Percentiles rank a stretch among this genome's conserved stretches.
Conservation (phyloP, 2,888 invertebrate genomes). For the Ceratothoa steindachneri region DNA sequence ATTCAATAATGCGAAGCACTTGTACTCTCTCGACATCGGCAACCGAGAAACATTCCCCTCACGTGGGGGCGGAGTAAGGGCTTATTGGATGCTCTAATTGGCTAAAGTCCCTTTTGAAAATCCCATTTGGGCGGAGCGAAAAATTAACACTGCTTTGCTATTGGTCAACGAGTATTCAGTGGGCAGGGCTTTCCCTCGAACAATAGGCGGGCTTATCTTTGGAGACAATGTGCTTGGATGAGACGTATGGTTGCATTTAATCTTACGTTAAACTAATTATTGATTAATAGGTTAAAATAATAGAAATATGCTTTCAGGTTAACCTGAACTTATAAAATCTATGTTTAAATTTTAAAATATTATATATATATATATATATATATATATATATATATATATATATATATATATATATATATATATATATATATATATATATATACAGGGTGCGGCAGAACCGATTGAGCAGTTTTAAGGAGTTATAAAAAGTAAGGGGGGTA, state of each 20-base stretch:
- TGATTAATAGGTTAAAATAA: conserved; percentile 1
- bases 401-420: conserved; percentile 16
- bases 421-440: conserved; percentile 18
- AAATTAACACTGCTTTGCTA: conserved; percentile 11
- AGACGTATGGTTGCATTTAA: not conserved
- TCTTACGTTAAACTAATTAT: conserved; percentile 8
- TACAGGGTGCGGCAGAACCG: conserved; percentile 4
- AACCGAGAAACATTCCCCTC: conserved; percentile 38
- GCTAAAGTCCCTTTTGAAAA: conserved; percentile 16
- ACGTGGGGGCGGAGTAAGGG: conserved; percentile 29
- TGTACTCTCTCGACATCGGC: conserved; percentile 41
- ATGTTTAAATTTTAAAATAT: not conserved
- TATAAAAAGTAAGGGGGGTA: too few species aligned
- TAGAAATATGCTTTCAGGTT: conserved; percentile 6
- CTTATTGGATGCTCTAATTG: conserved; percentile 20
- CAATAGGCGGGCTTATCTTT: conserved; percentile 22
- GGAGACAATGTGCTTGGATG: conserved; percentile 36
- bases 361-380: conserved; percentile 23
- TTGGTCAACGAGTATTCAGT: conserved; percentile 2
- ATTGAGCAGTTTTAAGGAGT: too few species aligned
- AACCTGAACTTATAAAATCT: not conserved
- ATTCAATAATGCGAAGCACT: conserved; percentile 62
- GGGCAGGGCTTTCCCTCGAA: conserved; percentile 20
- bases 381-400: conserved; percentile 1
- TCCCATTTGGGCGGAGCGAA: conserved; percentile 30